Evolutionary conservation across 64 coral and sea anemone genomes (phyloP).

Genomic region (Stichodactyla mertensii): DNA sequence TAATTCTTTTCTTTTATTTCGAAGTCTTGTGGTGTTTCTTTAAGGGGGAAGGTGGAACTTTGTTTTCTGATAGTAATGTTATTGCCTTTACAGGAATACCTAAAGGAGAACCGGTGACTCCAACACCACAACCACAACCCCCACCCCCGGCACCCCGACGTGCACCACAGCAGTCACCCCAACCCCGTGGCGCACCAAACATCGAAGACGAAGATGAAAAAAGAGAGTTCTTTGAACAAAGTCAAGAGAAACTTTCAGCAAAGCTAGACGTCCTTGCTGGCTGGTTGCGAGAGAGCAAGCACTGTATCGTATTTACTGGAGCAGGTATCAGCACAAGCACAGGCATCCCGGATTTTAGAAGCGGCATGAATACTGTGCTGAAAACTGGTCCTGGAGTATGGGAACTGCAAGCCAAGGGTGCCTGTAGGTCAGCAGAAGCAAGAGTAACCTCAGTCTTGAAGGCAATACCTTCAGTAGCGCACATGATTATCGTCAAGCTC

Average conservation of each 20-base stretch:
- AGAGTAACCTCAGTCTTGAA: constrained; percentile 7
- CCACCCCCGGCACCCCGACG: neutral
- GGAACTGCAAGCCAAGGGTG: constrained; percentile 67
- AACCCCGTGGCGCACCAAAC: constrained; percentile 38
- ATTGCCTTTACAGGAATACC: neutral
- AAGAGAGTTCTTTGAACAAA: constrained; percentile 64
- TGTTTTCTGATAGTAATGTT: neutral
- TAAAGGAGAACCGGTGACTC: neutral
- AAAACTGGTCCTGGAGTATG: constrained; percentile 69
- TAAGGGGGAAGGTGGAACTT: neutral
- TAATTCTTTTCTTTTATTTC: too few species aligned
- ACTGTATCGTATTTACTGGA: constrained; percentile 81
- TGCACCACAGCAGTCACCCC: neutral
- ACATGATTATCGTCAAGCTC: constrained; percentile 66
- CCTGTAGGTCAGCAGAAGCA: neutral
- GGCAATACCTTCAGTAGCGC: constrained; percentile 37
- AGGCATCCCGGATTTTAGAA: constrained; percentile 79
- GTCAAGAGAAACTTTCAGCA: constrained; percentile 32
- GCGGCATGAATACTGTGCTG: constrained; percentile 58
- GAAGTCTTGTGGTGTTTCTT: too few species aligned
- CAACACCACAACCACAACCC: neutral
- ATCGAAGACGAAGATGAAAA: constrained; percentile 75
- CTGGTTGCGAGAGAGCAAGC: constrained; percentile 61
- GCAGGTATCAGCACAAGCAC: constrained; percentile 83
- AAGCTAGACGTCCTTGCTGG: constrained; percentile 45